Evolutionary conservation across 2,888 invertebrate genomes (phyloP).

Genomic region (Stegophylla sp.): DNA sequence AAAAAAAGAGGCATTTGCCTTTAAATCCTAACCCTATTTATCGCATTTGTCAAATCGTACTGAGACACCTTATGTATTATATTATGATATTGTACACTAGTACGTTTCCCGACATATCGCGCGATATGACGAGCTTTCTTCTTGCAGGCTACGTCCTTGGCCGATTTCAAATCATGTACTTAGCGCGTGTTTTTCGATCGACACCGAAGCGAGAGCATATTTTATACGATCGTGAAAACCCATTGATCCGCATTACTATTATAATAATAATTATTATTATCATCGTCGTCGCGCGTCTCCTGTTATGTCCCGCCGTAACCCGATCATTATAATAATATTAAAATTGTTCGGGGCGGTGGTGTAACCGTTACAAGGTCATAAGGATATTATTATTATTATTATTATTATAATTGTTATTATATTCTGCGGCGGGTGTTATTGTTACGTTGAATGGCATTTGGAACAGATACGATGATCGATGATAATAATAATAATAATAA

Average conservation of each 20-base stretch:
- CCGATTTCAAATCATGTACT: slow-evolving; percentile 7
- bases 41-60: no score
- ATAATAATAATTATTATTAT: slow-evolving; percentile 15
- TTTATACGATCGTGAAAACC: slow-evolving; percentile 37
- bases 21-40: no score
- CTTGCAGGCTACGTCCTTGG: slow-evolving; percentile 8
- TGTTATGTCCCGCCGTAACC: slow-evolving; percentile 20
- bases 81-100: no score
- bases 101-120: no score
- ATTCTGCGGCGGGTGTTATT: no score
- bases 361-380: slow-evolving; percentile 48
- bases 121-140: not conserved
- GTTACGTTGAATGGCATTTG: slow-evolving; percentile 23
- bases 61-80: no score
- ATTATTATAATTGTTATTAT: no score
- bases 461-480: slow-evolving; percentile 23
- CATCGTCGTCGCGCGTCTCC: slow-evolving; percentile 6
- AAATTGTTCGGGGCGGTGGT: not conserved
- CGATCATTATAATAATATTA: slow-evolving; percentile 19
- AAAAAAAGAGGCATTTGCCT: no score
- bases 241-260: slow-evolving; percentile 20
- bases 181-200: slow-evolving; percentile 1
- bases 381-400: no score
- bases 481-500: no score
- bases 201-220: not conserved